Base-by-base conservation (phyloP, 2,113 vertebrate species). In the Bubalus kerabau region DNA sequence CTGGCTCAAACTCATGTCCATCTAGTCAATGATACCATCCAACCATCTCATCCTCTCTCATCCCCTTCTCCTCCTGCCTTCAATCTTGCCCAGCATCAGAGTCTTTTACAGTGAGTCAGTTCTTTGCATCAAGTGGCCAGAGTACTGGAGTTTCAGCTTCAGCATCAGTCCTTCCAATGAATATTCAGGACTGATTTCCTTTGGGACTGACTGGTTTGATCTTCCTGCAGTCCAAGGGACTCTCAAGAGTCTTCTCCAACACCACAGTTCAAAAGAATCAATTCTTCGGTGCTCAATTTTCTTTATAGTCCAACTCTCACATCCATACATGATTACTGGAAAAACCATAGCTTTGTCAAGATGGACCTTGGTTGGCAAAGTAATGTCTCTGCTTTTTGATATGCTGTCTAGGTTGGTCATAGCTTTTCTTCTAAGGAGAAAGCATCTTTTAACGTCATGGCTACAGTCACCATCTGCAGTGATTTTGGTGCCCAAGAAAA, bases 241-340 rank as follows among this genome's bases (percentile, higher is more conserved):
- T 67, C 32, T 67, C 1, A 67, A 67, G 64, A 21, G 64, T 67
- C 17, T 67, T 67, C 32, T 67, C 16, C 17, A 36, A 10, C 64
- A 67, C 17, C 64, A 67, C 17, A 36, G 17, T 36, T 67, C 2
- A 67, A 67, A 67, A 67, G 32, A 8, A 21, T 36, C 32, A 67
- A 67, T 67, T 67, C 32, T 36, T 67, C 0, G 0, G 32, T 36
- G 64, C 8, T 36, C 32, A 21, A 5, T 36, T 36, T 19, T 67
- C 62, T 67, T 67, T 67, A 67, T 36, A 67, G 64, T 21, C 64
- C 32, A 5, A 36, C 32, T 64, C 62, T 36, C 17, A 67, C 32
- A 67, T 67, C 64, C 32, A 67, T 4, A 36, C 8, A 11, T 17
- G 32, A 36, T 17, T 67, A 67, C 32, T 36, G 64, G 64, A 67